Evolutionary conservation across 2,797 vertebrate species (phyloP), one percentile per base, ranked within the genome.

Genomic region (Orientallactaga sibirica): DNA sequence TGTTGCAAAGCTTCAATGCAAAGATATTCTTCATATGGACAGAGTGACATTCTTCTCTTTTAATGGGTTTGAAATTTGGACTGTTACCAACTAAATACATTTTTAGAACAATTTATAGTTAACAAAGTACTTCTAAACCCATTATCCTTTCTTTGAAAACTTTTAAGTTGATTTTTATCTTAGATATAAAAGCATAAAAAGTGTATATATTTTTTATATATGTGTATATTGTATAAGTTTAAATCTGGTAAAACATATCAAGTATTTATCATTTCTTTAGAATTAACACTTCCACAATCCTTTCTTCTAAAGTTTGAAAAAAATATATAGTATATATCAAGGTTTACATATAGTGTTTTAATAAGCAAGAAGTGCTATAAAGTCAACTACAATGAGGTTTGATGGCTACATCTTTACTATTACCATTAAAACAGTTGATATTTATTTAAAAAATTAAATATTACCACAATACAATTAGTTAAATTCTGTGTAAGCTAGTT

Each of bases 1-100:
- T 95, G 95, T 92, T 86, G 90, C 70, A 94, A 37, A 95, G 88
- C 80, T 93, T 20, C 52, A 93, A 61, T 90, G 24, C 15, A 83
- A 83, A n/a, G 14, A 77, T 87, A 77, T 82, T 95, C 41, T 68
- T 94, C 70, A 75, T 73, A 73, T 66, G 88, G 86, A 95, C 41
- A 94, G 67, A 90, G 67, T 76, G 75, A 89, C 41, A 64, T 29
- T 58, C 2, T 62, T 88, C 9, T 48, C 48, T 89, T 75, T 70
- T 62, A 86, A 80, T 84, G 2, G 66, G 22, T 77, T 87, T 83
- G 11, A 75, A 86, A 92, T 88, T 87, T 86, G 27, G 24, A 92
- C 58, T 83, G 66, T 70, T 16, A 43, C 10, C 18, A 92, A 64
- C 10, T 74, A 76, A 61, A 85, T 4, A 58, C 9, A 89, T 43